Base-by-base conservation (phyloP, 2,113 vertebrate genomes). In the Tyrannus savana region DNA sequence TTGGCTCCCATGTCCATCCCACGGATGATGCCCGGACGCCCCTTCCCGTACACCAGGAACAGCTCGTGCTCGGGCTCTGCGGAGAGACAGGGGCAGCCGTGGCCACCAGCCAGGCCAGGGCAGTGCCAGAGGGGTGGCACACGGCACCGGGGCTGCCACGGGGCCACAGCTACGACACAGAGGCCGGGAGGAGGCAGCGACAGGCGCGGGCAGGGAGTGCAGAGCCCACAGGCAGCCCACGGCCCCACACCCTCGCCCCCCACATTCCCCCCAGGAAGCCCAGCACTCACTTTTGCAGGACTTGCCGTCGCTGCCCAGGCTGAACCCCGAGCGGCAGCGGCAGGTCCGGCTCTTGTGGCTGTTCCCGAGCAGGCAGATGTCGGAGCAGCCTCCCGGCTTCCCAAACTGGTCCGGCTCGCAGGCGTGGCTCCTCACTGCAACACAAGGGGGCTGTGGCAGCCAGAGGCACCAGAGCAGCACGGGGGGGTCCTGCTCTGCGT, bases 1-100 rank as follows among this genome's bases (percentile, higher is more conserved):
- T 98, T 99, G 56, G 99, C 99, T 0, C 99, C 99, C 98, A 99
- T 98, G 95, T 99, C 99, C 99, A 99, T 99, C 28, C 99, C 99
- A 0, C 99, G 98, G 95, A 99, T 99, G 96, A 99, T 99, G 74
- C 99, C 99, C 0, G 99, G 99, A 3, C 99, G 99, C 19, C 99
- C 99, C 66, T 99, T 99, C 67, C 99, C 99, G 0, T 99, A 99
- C 49, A 99, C 98, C 78, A 99, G 98, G 97, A 99, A 99, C 69
- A 99, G 92, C 97, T 99, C 99, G 0, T 99, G 99, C 77, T 99
- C 99, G 0, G 99, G 99, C 66, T 99, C 99, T 99, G 96, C 1
- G 4, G 42, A 10, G 33, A 47, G 15, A 69, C 1, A 1, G 56
- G 27, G 19, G 53, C 18, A 69, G 27, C 22, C 3, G 2, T 87